Evolutionary conservation across 2,113 vertebrate genomes (phyloP).

Genomic region (Pao palembangensis): DNA sequence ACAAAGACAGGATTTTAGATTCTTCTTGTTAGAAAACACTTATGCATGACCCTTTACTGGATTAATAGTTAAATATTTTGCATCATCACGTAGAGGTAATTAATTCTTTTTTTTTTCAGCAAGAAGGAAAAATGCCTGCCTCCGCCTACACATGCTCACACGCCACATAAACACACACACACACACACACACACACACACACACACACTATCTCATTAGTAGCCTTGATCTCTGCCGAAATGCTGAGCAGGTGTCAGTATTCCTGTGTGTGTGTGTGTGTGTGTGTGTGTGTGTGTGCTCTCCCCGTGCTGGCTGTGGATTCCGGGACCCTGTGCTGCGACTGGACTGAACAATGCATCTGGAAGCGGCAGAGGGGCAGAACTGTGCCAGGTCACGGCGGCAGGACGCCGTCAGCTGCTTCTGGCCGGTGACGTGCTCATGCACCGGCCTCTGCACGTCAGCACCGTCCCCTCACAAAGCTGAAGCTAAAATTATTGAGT

Average conservation of each 20-base stretch:
- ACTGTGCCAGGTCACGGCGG: slow-evolving; percentile 53
- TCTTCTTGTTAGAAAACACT: neutral
- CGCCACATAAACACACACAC: slow-evolving; percentile 33
- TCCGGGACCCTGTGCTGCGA: slow-evolving; percentile 40
- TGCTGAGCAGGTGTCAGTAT: slow-evolving; percentile 64
- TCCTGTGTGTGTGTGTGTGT: slow-evolving; percentile 47
- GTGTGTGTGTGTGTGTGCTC: slow-evolving; percentile 22
- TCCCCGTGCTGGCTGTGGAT: slow-evolving; percentile 51
- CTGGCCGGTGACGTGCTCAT: slow-evolving; percentile 15
- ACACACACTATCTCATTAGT: slow-evolving; percentile 51
- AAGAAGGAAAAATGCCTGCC: neutral
- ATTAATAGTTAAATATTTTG: neutral
- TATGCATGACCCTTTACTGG: neutral
- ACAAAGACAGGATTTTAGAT: neutral
- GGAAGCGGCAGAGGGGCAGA: slow-evolving; percentile 35
- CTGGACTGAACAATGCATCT: slow-evolving; percentile 41
- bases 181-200: neutral
- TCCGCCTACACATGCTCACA: slow-evolving; percentile 38
- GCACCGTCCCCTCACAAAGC: too few relatives aligned
- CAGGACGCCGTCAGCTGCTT: slow-evolving; percentile 52
- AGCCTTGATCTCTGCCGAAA: slow-evolving; percentile 74
- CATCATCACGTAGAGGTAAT: neutral
- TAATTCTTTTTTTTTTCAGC: neutral
- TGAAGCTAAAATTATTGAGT: too few relatives aligned
- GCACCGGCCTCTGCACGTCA: slow-evolving; percentile 21